Percentiles rank a stretch among this genome's conserved stretches.
These are phyloP conservation scores for Acanthosepion esculentum DNA, from an alignment of 2,888 invertebrate genomes.

Conservation along the genomic window DNA sequence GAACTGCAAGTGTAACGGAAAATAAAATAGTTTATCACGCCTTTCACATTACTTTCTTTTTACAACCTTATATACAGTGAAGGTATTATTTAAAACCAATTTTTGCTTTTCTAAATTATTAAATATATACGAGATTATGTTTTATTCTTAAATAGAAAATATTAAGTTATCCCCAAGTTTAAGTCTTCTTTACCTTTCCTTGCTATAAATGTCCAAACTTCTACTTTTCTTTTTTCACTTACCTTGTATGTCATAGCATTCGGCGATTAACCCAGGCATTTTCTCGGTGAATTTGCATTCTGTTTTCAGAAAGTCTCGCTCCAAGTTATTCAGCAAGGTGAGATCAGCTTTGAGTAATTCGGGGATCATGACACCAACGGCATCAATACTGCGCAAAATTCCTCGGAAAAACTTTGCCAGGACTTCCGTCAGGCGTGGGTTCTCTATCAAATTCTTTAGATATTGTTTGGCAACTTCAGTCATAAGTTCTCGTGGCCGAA, in stretches of 20 bases:
- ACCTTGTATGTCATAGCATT: constrained; percentile 50
- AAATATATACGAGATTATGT: too few relatives aligned
- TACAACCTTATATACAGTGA: too few relatives aligned
- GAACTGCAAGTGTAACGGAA: too few relatives aligned
- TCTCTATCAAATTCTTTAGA: constrained; percentile 58
- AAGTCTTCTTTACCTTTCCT: too few relatives aligned
- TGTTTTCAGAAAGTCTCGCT: constrained; percentile 56
- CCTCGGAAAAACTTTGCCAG: constrained; percentile 62
- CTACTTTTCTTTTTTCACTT: not conserved
- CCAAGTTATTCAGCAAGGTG: constrained; percentile 60
- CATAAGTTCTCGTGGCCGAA: constrained; percentile 56
- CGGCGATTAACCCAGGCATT: constrained; percentile 58
- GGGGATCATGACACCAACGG: constrained; percentile 62
- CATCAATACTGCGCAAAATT: constrained; percentile 61
- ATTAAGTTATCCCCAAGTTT: too few relatives aligned
- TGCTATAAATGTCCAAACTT: too few relatives aligned
- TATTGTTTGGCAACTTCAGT: constrained; percentile 58
- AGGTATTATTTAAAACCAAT: too few relatives aligned
- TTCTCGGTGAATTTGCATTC: constrained; percentile 57
- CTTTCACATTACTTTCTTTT: too few relatives aligned
- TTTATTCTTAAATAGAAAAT: too few relatives aligned
- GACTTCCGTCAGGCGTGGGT: constrained; percentile 55
- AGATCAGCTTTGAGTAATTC: constrained; percentile 66
- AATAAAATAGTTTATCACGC: too few relatives aligned
- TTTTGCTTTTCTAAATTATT: too few relatives aligned